Conservation (phyloP, 1,140 invertebrate species). For the Cyrtorhinus lividipennis region DNA sequence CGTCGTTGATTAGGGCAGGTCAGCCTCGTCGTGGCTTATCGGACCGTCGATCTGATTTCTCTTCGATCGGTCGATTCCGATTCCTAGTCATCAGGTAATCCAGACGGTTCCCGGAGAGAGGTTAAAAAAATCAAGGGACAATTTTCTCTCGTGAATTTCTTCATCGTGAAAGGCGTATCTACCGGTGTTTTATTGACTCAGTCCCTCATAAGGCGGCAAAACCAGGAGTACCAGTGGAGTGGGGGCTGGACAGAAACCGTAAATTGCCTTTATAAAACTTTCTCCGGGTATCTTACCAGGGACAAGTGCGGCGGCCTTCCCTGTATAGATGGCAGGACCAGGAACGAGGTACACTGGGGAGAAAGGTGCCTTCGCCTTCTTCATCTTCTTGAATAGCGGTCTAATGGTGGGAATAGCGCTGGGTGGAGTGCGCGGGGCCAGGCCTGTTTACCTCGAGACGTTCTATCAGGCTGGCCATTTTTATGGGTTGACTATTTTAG, state of each 20-base stretch:
- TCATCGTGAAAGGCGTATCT: background rate
- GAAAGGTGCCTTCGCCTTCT: background rate
- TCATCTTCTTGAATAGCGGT: background rate
- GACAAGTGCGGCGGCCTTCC: background rate
- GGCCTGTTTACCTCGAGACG: background rate
- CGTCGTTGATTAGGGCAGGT: too few species aligned
- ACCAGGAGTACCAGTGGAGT: too few species aligned
- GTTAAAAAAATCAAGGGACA: too few species aligned
- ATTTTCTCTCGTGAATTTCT: background rate
- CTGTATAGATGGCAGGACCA: too few species aligned
- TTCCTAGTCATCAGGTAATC: too few species aligned
- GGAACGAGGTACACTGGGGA: background rate
- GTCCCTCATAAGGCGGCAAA: background rate
- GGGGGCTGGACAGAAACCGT: background rate
- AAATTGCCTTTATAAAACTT: background rate
- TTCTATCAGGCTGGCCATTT: background rate
- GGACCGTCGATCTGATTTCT: background rate
- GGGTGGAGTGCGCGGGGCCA: background rate
- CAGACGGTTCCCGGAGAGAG: too few species aligned
- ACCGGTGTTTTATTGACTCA: background rate
- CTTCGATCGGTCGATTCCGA: background rate
- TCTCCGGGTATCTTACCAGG: background rate
- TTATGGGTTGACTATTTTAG: background rate
- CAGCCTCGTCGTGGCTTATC: too few species aligned
- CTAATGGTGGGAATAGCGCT: background rate